Evolutionary conservation across 2,888 invertebrate species (phyloP), one percentile per base, ranked within the genome.

Genomic region (Polia nebulosa): DNA sequence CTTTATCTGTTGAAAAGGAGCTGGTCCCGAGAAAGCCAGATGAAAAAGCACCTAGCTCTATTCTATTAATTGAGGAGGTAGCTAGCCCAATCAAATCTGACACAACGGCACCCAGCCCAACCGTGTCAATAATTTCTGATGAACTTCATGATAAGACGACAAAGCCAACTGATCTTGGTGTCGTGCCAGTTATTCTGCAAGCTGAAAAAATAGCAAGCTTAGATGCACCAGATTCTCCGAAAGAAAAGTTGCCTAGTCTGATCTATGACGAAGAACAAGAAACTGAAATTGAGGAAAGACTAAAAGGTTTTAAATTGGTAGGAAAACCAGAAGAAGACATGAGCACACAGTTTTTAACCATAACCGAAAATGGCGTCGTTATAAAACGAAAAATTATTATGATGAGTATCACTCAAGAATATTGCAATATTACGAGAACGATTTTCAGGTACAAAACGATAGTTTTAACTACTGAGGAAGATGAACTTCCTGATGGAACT

Each of bases 381-480:
- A 62, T 79, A 27, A 82, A 69, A 39, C 59, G 67, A 47, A 67
- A 67, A 67, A 39, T 25, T 5, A 32, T 58, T 5, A 67, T 32
- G 17, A 32, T 20, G 25, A 74, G 60, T 0, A 44, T 72, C 7
- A 67, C 64, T 70, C 76, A 76, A 34, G 75, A 82, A 34, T 83
- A 81, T 66, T 76, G 49, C 29, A 80, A 80, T 64, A 52, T 67
- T 9, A 68, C 45, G 9, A 67, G 15, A 32, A 61, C 76, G 27
- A 66, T 66, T 15, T 17, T 27, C 4, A 52, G 44, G 20, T 81
- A 80, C 32, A 82, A 81, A 60, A 78, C 76, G 32, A 64, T 70
- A 11, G 52, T 73, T 61, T 59, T 82, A 32, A 76, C 68, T 15
- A 56, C 72, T 20, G 83, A 84, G 65, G 81, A 85, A 53, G 76